Evolutionary conservation across 1,140 invertebrate species (phyloP).

Genomic region (Trichonephila clavata): DNA sequence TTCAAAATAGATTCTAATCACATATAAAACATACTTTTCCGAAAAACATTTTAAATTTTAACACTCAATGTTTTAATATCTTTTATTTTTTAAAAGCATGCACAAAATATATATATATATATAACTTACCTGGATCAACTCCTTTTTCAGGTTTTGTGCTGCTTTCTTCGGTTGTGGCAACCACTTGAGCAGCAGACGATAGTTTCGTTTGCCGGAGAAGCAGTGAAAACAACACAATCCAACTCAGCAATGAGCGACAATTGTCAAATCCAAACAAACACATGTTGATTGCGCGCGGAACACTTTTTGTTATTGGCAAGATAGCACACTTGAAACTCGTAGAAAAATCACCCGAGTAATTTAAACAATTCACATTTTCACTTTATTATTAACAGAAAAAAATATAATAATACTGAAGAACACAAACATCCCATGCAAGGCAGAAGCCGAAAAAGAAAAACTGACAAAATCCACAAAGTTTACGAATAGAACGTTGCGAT

Average conservation of each 20-base stretch:
- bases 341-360: not conserved
- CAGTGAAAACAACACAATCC: not conserved
- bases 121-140: not conserved
- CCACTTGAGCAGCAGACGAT: conserved; percentile 21
- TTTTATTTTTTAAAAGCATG: too few relatives aligned
- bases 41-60: too few relatives aligned
- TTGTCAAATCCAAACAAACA: conserved; percentile 44
- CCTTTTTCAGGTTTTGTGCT: conserved; percentile 8
- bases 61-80: too few relatives aligned
- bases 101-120: not conserved
- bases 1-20: too few relatives aligned
- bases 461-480: not conserved
- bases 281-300: conserved; percentile 43
- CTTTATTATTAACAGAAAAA: not conserved
- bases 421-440: not conserved
- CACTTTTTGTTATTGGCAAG: not conserved
- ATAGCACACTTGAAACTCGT: not conserved
- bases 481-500: not conserved
- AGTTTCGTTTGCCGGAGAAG: not conserved
- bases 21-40: too few relatives aligned
- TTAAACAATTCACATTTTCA: not conserved
- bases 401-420: not conserved
- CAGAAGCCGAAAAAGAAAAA: not conserved
- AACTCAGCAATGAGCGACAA: not conserved
- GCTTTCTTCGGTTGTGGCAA: conserved; percentile 23